Conservation (phyloP, 2,888 invertebrate species). For the Mesorhabditis spiculigera region DNA sequence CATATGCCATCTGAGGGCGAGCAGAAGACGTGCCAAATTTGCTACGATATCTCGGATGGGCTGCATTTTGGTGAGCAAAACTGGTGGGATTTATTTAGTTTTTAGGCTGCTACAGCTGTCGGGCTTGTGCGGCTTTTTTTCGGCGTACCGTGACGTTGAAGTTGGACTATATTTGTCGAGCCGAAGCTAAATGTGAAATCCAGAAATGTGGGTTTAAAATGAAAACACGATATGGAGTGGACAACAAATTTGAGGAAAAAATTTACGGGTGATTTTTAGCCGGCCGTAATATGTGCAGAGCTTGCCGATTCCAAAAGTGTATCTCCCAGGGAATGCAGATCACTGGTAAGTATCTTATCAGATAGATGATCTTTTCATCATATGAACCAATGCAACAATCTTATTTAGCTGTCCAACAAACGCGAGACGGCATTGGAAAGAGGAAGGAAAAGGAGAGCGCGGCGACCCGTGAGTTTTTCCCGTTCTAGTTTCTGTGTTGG, state of each 20-base stretch:
- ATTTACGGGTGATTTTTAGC: constrained; percentile 29
- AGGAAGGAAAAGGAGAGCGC: constrained; percentile 10
- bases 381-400: not conserved
- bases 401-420: constrained; percentile 44
- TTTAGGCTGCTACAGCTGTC: not conserved
- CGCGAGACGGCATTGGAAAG: constrained; percentile 46
- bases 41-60: not conserved
- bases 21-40: constrained; percentile 3
- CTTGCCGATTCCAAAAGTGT: constrained; percentile 49
- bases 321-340: constrained; percentile 46
- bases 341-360: constrained; percentile 23
- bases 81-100: not conserved
- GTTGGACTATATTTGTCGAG: constrained; percentile 43
- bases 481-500: too few relatives aligned
- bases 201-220: constrained; percentile 36
- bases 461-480: not conserved
- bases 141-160: constrained; percentile 51
- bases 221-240: constrained; percentile 10
- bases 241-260: not conserved
- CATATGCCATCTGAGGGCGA: not conserved
- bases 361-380: not conserved
- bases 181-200: constrained; percentile 37
- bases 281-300: constrained; percentile 50
- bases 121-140: constrained; percentile 49
- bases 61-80: not conserved